Base-by-base conservation (phyloP, 2,113 vertebrate species). In the Phaethon lepturus region DNA sequence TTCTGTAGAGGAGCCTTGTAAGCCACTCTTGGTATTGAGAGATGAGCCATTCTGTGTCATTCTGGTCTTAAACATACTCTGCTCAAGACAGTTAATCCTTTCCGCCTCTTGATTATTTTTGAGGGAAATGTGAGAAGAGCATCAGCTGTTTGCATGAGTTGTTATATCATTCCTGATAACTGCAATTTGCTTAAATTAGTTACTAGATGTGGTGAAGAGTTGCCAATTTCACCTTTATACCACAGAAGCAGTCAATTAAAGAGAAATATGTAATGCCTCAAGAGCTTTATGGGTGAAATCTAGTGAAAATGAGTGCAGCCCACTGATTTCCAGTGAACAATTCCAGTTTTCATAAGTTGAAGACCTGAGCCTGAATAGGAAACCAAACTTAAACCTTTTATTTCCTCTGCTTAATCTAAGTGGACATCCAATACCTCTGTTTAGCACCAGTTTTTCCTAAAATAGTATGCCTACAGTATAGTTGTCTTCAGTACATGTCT, bases 401-500 rank as follows among this genome's bases (percentile, higher is more conserved):
- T 88, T 85, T 84, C 19, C 25, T 88, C 63, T 56, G 18, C 26
- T 11, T 90, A 59, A 53, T 82, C 3, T 19, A 49, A 86, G 42
- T 50, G 33, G 56, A 11, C 11, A 19, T 72, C 11, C 42, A 47
- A 0, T 73, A 78, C 55, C 20, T 18, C 38, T 79, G 24, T 73
- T 38, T 73, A 85, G n/a, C 19, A 52, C 15, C 8, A 64, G 17
- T 24, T 92, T 86, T 83, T 91, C 31, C 29, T 66, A 58, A 76
- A 72, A 42, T 5, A 24, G 18, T 12, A 11, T 49, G 6, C 9
- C 12, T 64, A 11, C 52, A 38, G 20, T 29, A 15, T 10, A 67
- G 56, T 38, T 25, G 60, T 55, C 19, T 7, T 56, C 66, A 33
- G 26, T 47, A 12, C 1, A 0, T n/a, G 7, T 1, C 4, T 58